Evolutionary conservation across 2,888 invertebrate genomes (phyloP).

Genomic region (Merodon equestris): DNA sequence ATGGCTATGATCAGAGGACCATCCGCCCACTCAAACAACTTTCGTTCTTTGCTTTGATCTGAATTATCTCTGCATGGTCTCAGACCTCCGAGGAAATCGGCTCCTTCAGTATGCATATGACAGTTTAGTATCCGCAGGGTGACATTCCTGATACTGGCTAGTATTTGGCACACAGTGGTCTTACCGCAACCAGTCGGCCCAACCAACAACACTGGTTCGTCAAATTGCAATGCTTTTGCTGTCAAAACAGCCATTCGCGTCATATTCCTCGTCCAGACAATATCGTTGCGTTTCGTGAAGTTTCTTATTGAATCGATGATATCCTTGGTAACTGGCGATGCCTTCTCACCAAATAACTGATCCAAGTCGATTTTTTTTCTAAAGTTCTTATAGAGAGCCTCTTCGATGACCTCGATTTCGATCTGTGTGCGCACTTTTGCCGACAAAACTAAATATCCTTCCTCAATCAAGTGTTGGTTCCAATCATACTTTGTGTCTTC

Average conservation of each 20-base stretch:
- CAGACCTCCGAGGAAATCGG: slow-evolving; percentile 97
- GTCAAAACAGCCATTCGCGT: slow-evolving; percentile 87
- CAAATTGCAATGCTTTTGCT: slow-evolving; percentile 91
- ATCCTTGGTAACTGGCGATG: slow-evolving; percentile 86
- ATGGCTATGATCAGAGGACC: slow-evolving; percentile 96
- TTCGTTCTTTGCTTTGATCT: slow-evolving; percentile 72
- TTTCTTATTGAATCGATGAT: slow-evolving; percentile 85
- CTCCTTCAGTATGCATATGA: slow-evolving; percentile 99
- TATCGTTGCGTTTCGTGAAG: slow-evolving; percentile 82
- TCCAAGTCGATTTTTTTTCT: slow-evolving; percentile 86
- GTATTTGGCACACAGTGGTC: slow-evolving; percentile 95
- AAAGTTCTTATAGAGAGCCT: slow-evolving; percentile 88
- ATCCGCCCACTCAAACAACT: slow-evolving; percentile 98
- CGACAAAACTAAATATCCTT: slow-evolving; percentile 95
- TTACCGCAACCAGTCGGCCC: slow-evolving; percentile 99
- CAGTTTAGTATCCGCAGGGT: slow-evolving; percentile 93
- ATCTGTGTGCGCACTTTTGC: slow-evolving; percentile 92
- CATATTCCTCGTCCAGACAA: slow-evolving; percentile 98
- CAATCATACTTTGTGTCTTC: slow-evolving; percentile 89
- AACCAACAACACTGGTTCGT: slow-evolving; percentile 96
- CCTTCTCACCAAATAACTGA: slow-evolving; percentile 85
- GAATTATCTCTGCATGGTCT: slow-evolving; percentile 84
- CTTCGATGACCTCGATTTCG: slow-evolving; percentile 89
- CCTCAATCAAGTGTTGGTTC: slow-evolving; percentile 98
- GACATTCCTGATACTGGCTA: slow-evolving; percentile 85